A percentile compares a stretch with the other conserved stretches of the same genome.
These are phyloP conservation scores for Amphipyra berbera DNA, from an alignment of 2,888 invertebrate genomes.

Conservation along the genomic window DNA sequence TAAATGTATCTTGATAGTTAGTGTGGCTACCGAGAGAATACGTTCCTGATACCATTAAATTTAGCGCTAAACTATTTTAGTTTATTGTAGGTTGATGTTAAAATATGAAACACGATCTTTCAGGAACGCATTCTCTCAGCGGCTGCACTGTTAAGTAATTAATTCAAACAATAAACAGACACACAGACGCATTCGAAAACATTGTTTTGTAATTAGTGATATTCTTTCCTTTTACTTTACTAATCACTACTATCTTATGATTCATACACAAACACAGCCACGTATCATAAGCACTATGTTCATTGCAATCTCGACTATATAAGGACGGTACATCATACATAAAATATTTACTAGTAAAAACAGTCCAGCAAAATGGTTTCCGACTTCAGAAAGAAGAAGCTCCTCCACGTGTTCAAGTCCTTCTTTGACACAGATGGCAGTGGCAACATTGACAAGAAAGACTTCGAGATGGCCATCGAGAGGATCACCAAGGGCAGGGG, in stretches of 20 bases:
- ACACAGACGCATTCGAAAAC: background rate
- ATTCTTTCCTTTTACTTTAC: constrained; percentile 1
- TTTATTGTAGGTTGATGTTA: too few species aligned
- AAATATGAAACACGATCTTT: too few species aligned
- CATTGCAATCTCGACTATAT: constrained; percentile 44
- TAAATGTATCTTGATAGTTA: too few species aligned
- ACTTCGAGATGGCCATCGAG: constrained; percentile 96
- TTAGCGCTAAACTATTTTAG: too few species aligned
- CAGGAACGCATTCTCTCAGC: too few species aligned
- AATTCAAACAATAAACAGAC: background rate
- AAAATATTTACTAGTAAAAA: constrained; percentile 33
- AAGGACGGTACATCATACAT: constrained; percentile 21
- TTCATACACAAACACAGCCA: constrained; percentile 47
- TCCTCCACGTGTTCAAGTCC: constrained; percentile 95
- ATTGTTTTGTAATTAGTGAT: background rate
- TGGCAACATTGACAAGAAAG: constrained; percentile 96
- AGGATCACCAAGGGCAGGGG: constrained; percentile 94
- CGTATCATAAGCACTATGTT: constrained; percentile 21
- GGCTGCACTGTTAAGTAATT: too few species aligned
- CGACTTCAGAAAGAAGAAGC: constrained; percentile 97
- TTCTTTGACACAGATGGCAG: constrained; percentile 97
- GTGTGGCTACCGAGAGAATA: too few species aligned
- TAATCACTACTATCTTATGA: constrained; percentile 55
- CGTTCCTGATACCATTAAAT: too few species aligned
- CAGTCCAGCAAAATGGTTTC: constrained; percentile 91